Percentiles rank a stretch among this genome's conserved stretches.
Conservation (phyloP, 2,797 vertebrate species). For the Hemibagrus guttatus region DNA sequence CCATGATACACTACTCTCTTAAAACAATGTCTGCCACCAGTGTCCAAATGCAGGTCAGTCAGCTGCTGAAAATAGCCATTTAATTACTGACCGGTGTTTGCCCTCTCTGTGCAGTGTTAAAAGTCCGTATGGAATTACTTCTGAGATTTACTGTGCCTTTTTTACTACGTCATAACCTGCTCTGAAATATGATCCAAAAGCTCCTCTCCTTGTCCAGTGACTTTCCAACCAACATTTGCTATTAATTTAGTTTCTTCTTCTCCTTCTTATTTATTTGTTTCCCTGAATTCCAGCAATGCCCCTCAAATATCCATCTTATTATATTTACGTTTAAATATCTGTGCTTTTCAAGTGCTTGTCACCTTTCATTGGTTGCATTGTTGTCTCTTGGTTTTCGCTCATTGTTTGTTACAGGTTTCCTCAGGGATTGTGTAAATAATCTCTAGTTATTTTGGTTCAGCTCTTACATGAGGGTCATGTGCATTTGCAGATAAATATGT, state of each 20-base stretch:
- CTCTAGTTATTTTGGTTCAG: constrained; percentile 17
- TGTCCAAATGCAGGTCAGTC: constrained; percentile 54
- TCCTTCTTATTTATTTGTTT: constrained; percentile 39
- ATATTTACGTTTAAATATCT: neutral
- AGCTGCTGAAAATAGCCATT: constrained; percentile 60
- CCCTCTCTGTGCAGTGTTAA: constrained; percentile 51
- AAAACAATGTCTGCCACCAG: constrained; percentile 54
- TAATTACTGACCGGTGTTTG: constrained; percentile 58
- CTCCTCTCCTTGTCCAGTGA: constrained; percentile 56
- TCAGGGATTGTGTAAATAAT: constrained; percentile 8
- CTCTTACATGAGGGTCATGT: constrained; percentile 23
- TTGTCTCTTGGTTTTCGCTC: no score
- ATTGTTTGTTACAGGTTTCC: neutral
- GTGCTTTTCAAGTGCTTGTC: neutral
- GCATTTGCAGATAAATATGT: constrained; percentile 83
- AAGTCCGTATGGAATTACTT: constrained; percentile 62
- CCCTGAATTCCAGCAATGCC: constrained; percentile 29
- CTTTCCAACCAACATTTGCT: constrained; percentile 60
- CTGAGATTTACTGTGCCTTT: constrained; percentile 68
- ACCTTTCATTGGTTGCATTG: neutral
- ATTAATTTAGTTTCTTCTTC: constrained; percentile 50
- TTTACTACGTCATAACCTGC: constrained; percentile 71
- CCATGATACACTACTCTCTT: constrained; percentile 49
- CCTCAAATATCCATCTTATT: constrained; percentile 2
- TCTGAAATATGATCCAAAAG: constrained; percentile 70